phyloP scores from a whole-genome alignment of 1,140 invertebrate species.

The Archivesica marissinica region DNA sequence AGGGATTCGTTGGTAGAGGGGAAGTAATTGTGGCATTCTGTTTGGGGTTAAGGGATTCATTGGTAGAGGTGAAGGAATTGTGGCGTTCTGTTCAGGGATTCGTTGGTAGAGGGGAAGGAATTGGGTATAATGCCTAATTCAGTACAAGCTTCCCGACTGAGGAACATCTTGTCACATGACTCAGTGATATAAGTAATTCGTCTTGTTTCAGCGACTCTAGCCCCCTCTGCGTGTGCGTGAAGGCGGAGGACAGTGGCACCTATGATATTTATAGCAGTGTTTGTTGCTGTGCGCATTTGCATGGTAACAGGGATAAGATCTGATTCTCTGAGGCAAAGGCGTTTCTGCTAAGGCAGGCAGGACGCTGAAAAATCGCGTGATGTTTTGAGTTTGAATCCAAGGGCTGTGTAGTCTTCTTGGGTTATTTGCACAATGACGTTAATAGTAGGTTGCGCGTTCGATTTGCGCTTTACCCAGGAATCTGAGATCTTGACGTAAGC shows the following conservation, averaged over 20 bases:
- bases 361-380: background rate
- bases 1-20: no score
- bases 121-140: conserved; percentile 33
- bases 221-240: background rate
- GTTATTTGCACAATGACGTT: conserved; percentile 38
- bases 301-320: conserved; percentile 60
- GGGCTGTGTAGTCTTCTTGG: conserved; percentile 48
- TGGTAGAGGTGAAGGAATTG: no score
- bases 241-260: conserved; percentile 42
- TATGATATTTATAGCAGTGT: conserved; percentile 38
- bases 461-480: conserved; percentile 49
- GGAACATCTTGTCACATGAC: conserved; percentile 43
- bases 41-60: no score
- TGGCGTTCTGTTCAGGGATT: no score
- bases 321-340: conserved; percentile 15
- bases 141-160: conserved; percentile 47
- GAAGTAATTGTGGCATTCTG: no score
- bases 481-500: conserved; percentile 58
- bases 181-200: conserved; percentile 49
- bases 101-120: conserved; percentile 14
- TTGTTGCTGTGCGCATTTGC: conserved; percentile 51
- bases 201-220: conserved; percentile 11
- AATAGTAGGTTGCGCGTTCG: conserved; percentile 59
- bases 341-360: conserved; percentile 20
- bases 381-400: conserved; percentile 36